Evolutionary conservation across 2,888 invertebrate genomes (phyloP), one percentile per base, ranked within the genome.

Genomic region (Smittia sp.): DNA sequence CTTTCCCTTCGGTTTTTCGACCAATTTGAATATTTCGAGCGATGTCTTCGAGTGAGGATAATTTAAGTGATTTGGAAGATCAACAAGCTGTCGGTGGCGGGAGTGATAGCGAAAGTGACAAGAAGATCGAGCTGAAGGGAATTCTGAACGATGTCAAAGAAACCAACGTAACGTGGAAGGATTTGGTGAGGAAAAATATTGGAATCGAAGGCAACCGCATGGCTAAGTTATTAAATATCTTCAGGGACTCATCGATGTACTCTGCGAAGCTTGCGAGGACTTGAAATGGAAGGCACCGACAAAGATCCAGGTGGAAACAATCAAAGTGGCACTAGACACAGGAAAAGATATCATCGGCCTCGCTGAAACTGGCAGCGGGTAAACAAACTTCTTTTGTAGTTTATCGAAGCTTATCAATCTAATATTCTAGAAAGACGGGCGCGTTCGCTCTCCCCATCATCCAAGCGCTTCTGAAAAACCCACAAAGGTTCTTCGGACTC

Each of bases 391-490:
- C n/a, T n/a, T n/a, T n/a, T n/a, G n/a, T n/a, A n/a, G 39, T 39
- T 39, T 91, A n/a, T 90, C 91, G n/a, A n/a, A n/a, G n/a, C n/a
- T n/a, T 58, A 58, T n/a, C 6, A 46, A 15, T 46, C 15, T 46
- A n/a, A n/a, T n/a, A 3, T 58, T 58, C 22, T 58, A 58, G 58
- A 1, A 99, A 99, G 84, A 99, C 99, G 0, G 99, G 93, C 3
- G 97, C 99, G 0, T 99, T 99, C 84, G 97, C 97, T 0, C 81
- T 99, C 75, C 99, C 99, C 0, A 98, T 99, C 76, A 82, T 99
- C 32, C 98, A 99, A 79, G 87, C 92, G 0, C 83, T 98, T 15
- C 83, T 99, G 54, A 92, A 96, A 77, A 91, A 89, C 79, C 98
- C 98, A 0, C 98, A 98, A 80, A 86, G 97, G 80, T 91, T 97